Percentiles rank a stretch among this genome's conserved stretches.
Evolutionary conservation across 1,140 invertebrate species (phyloP).

Genomic region (Drosophila ogumai): DNA sequence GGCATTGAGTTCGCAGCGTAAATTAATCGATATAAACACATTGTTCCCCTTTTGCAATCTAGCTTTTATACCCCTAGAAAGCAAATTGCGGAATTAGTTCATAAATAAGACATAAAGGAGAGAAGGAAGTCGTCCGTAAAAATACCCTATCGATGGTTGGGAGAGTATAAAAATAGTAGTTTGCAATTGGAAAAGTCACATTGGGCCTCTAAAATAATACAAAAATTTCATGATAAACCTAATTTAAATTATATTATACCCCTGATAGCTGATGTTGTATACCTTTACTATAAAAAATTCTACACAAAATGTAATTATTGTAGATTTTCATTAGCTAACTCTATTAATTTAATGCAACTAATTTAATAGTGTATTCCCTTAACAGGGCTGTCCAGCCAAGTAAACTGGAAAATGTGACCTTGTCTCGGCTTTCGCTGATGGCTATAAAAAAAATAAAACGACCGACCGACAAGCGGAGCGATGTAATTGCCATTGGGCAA

Average conservation of each 20-base stretch:
- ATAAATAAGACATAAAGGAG: constrained; percentile 54
- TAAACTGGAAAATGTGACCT: constrained; percentile 61
- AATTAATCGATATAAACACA: constrained; percentile 34
- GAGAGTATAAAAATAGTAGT: neutral
- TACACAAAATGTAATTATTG: neutral
- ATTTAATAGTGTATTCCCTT: neutral
- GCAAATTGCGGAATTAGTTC: constrained; percentile 30
- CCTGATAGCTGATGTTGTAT: neutral
- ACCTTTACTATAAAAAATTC: neutral
- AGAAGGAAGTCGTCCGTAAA: neutral
- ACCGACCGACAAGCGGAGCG: constrained; percentile 32
- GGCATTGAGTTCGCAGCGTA: neutral
- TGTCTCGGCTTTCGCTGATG: constrained; percentile 36
- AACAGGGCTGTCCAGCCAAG: constrained; percentile 7
- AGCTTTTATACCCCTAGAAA: constrained; percentile 17
- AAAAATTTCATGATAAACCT: neutral
- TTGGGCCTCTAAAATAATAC: neutral
- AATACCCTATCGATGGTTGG: neutral
- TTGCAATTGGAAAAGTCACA: neutral
- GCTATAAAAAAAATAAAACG: constrained; percentile 28
- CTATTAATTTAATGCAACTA: too few species aligned
- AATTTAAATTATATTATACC: neutral
- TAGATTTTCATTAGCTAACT: neutral
- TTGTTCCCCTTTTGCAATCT: neutral
- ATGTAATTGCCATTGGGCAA: constrained; percentile 20